phyloP scores from a whole-genome alignment of 1,140 invertebrate species.

The Drosophila grimshawi region DNA sequence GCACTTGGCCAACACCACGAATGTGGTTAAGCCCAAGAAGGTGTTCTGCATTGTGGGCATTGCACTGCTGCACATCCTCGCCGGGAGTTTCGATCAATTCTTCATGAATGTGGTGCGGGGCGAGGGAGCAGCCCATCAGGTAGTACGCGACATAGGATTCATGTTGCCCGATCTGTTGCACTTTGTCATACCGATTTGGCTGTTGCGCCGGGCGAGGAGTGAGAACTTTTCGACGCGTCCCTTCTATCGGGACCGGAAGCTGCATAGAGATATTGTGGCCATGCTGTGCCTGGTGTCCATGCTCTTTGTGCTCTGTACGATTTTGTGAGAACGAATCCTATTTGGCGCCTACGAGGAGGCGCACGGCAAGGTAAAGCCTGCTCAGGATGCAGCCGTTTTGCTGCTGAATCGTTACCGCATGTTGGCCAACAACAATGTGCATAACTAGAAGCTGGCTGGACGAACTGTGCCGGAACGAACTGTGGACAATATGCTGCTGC shows the following conservation, averaged over 20 bases:
- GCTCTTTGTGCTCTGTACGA: conserved; percentile 79
- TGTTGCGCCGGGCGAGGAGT: conserved; percentile 71
- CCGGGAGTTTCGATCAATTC: conserved; percentile 91
- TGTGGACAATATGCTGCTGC: conserved; percentile 70
- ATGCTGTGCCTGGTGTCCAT: conserved; percentile 81
- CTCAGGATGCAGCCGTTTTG: conserved; percentile 63
- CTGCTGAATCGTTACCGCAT: conserved; percentile 72
- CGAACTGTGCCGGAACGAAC: conserved; percentile 1
- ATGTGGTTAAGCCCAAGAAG: conserved; percentile 87
- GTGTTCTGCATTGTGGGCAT: conserved; percentile 88
- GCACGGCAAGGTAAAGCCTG: conserved; percentile 68
- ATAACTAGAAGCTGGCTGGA: conserved; percentile 47
- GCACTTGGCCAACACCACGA: conserved; percentile 86
- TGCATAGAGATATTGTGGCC: conserved; percentile 79
- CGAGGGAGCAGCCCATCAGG: conserved; percentile 89
- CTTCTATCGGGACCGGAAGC: conserved; percentile 76
- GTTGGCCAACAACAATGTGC: conserved; percentile 68
- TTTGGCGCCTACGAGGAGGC: conserved; percentile 67
- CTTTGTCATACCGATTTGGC: conserved; percentile 87
- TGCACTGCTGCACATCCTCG: conserved; percentile 89
- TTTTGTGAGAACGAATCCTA: conserved; percentile 82
- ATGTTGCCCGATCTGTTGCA: conserved; percentile 91
- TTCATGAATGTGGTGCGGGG: conserved; percentile 89
- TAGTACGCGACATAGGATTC: conserved; percentile 89
- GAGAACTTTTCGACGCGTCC: conserved; percentile 76